Percentiles rank a stretch among this genome's conserved stretches.
phyloP scores from a whole-genome alignment of 2,888 invertebrate genomes.

The Sinohyriopsis cumingii region DNA sequence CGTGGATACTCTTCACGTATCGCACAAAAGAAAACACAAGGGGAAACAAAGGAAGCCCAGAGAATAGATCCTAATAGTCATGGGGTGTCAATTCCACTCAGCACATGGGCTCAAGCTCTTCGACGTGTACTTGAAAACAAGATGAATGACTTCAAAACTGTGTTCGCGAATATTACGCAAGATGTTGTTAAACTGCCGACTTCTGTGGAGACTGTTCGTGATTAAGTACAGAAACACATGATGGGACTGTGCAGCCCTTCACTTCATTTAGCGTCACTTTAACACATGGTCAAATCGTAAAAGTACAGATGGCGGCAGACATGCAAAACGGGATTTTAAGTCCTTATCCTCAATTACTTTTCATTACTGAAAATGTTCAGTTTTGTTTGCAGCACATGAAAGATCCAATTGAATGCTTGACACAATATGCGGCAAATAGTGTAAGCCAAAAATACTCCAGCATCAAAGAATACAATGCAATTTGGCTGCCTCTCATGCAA shows the following conservation, averaged over 20 bases:
- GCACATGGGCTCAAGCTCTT: neutral
- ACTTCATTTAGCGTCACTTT: conserved; percentile 11
- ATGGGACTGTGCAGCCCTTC: neutral
- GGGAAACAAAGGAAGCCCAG: conserved; percentile 3
- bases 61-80: neutral
- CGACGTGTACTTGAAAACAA: neutral
- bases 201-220: neutral
- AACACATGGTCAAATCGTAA: conserved; percentile 24
- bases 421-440: conserved; percentile 20
- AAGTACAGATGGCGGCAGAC: conserved; percentile 27
- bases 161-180: too few species aligned
- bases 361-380: conserved; percentile 27
- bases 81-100: neutral
- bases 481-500: conserved; percentile 29
- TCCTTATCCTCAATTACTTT: conserved; percentile 21
- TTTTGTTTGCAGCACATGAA: conserved; percentile 27
- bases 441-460: conserved; percentile 17
- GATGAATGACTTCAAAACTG: neutral
- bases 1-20: neutral
- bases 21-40: conserved; percentile 8
- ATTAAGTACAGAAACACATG: conserved; percentile 5
- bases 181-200: neutral
- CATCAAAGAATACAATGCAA: conserved; percentile 18
- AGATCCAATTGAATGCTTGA: conserved; percentile 26
- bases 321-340: conserved; percentile 19